Base-by-base conservation (phyloP, 35 echinoderm and acorn worm genomes). In the Ophioderma brevispina region DNA sequence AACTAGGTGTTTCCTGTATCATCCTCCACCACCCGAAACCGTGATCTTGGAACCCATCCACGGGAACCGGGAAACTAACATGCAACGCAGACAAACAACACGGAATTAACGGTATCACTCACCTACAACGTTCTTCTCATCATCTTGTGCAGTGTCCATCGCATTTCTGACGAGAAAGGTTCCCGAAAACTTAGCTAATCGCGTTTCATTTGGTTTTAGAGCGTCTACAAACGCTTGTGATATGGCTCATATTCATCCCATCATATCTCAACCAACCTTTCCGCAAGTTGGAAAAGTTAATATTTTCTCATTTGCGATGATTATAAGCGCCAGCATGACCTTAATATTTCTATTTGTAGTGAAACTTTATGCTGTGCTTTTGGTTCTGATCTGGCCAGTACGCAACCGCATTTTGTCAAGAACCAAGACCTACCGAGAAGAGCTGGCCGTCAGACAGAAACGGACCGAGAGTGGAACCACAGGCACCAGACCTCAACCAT, bases 181-280 rank as follows among this genome's bases (percentile, higher is more conserved):
- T 0, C 94, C 94, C 0, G 77, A 87, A 23, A 96, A 96, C 75
- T 96, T 41, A 92, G 90, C 33, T 85, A 96, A 35, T 84, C 94
- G 0, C 80, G 90, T 34, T 96, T 96, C 78, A 92, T n/a, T 96
- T n/a, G 90, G 80, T 2, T 89, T 96, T 36, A 85, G 90, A 76
- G 87, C 89, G 0, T 96, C 89, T 78, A 92, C 86, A n/a, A n/a
- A 86, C 94, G 0, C 40, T 96, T 6, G 79, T 96, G 0, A 38
- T 96, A 3, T 78, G 82, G 18, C 34, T 96, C 4, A 76, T 90
- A 8, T 92, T 84, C 59, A 32, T 87, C 8, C 90, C 94, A 5
- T 86, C 63, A 23, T 85, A 85, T 31, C 31, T 59, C 46, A 64
- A 50, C 0, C 32, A 46, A 52, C 25, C 36, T 15, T 10, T 28